A percentile compares a stretch with the other conserved stretches of the same genome.
Evolutionary conservation across 2,113 vertebrate species (phyloP).

Genomic region (Eretmochelys imbricata): DNA sequence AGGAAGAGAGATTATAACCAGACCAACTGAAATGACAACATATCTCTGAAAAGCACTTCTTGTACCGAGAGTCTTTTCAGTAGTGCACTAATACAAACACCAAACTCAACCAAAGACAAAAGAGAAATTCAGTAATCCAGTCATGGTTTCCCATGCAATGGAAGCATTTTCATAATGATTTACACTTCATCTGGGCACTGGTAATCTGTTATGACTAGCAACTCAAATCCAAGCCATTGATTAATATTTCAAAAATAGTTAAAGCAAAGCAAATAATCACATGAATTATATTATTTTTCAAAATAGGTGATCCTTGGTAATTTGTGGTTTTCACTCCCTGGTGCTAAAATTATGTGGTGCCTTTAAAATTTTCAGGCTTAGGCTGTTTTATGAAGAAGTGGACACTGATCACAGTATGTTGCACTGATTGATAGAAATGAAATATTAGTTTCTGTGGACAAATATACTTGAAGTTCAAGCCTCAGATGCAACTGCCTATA

Average conservation of each 20-base stretch:
- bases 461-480: not conserved
- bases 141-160: slow-evolving; percentile 23
- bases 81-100: slow-evolving; percentile 1
- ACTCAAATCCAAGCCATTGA: slow-evolving; percentile 48
- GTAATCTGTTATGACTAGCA: slow-evolving; percentile 60
- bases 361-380: slow-evolving; percentile 72
- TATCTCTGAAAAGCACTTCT: not conserved
- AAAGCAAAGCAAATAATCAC: slow-evolving; percentile 72
- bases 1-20: not conserved
- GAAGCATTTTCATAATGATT: slow-evolving; percentile 50
- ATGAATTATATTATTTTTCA: slow-evolving; percentile 70
- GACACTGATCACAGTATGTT: slow-evolving; percentile 6
- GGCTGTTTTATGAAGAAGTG: slow-evolving; percentile 59
- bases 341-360: slow-evolving; percentile 67
- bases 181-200: slow-evolving; percentile 43
- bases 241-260: slow-evolving; percentile 70
- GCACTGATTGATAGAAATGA: not conserved
- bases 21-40: not conserved
- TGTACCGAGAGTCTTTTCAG: not conserved
- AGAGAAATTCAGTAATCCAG: slow-evolving; percentile 2
- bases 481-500: not conserved
- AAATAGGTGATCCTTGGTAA: slow-evolving; percentile 60
- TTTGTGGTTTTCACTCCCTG: slow-evolving; percentile 66
- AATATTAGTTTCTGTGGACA: slow-evolving; percentile 22
- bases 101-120: not conserved